Conservation (phyloP, 2,113 vertebrate species). For the Strix uralensis region DNA sequence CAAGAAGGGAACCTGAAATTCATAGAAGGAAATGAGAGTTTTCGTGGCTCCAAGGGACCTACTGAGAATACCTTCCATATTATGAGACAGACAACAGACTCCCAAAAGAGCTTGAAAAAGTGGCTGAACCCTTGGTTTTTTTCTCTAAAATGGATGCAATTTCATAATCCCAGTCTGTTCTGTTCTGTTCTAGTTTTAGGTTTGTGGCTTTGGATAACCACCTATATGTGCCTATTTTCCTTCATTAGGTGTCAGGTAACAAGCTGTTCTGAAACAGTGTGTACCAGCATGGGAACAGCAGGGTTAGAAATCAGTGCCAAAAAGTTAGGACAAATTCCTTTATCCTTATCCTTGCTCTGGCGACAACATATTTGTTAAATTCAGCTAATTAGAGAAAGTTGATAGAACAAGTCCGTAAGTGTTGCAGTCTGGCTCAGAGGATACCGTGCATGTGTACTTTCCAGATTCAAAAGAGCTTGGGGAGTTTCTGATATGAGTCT, state of each 20-base stretch:
- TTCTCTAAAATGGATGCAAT: not conserved
- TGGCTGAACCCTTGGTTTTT: not conserved
- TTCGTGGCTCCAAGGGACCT: not conserved
- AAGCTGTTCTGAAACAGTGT: conserved; percentile 45
- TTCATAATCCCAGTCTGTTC: conserved; percentile 13
- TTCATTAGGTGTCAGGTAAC: conserved; percentile 56
- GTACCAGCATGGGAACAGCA: conserved; percentile 23
- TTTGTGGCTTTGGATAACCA: conserved; percentile 49
- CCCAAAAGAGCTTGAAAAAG: not conserved
- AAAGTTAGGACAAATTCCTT: conserved; percentile 3
- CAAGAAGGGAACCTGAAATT: not conserved
- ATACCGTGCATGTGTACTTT: not conserved
- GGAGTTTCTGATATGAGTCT: not conserved
- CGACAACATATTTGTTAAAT: not conserved
- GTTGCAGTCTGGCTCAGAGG: not conserved
- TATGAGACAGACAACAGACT: not conserved
- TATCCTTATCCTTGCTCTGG: not conserved
- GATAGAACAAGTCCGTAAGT: not conserved
- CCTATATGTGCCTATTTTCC: conserved; percentile 40
- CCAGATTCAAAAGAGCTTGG: not conserved
- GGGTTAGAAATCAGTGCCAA: conserved; percentile 26
- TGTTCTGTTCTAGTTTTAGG: conserved; percentile 12
- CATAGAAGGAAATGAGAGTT: not conserved
- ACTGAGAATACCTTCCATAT: not conserved
- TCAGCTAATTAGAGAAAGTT: not conserved